phyloP scores from a whole-genome alignment of 2,113 vertebrate genomes.

The Onychostruthus taczanowskii region DNA sequence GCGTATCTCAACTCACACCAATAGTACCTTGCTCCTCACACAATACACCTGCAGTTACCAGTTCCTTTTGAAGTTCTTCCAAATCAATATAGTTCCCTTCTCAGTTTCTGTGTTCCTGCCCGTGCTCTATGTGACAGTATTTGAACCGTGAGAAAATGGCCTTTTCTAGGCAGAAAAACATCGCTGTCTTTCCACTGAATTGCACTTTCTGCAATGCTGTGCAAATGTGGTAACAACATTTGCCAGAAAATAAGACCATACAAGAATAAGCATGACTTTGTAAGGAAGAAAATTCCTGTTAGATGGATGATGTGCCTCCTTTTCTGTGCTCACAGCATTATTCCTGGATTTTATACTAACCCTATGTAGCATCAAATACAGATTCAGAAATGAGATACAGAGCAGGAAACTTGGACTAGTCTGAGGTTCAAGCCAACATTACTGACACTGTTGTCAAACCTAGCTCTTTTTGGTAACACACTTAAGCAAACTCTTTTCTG shows the following conservation, averaged over 20 bases:
- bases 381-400: neutral
- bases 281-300: neutral
- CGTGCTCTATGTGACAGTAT: neutral
- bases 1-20: fast-evolving
- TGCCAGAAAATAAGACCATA: neutral
- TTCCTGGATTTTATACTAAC: neutral
- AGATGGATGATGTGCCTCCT: neutral
- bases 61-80: neutral
- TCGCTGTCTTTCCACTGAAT: neutral
- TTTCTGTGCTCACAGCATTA: neutral
- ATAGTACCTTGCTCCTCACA: neutral
- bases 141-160: neutral
- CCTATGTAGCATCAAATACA: neutral
- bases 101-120: neutral
- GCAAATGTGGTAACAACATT: neutral
- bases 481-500: neutral
- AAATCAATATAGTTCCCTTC: neutral
- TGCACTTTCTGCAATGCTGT: neutral
- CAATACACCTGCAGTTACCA: neutral
- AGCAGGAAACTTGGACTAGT: neutral
- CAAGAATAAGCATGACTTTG: neutral
- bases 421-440: neutral
- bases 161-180: neutral
- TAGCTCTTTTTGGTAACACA: neutral
- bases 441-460: neutral